Evolutionary conservation across 2,113 vertebrate genomes (phyloP), one percentile per base, ranked within the genome.

Genomic region (Megaceryle maxima): DNA sequence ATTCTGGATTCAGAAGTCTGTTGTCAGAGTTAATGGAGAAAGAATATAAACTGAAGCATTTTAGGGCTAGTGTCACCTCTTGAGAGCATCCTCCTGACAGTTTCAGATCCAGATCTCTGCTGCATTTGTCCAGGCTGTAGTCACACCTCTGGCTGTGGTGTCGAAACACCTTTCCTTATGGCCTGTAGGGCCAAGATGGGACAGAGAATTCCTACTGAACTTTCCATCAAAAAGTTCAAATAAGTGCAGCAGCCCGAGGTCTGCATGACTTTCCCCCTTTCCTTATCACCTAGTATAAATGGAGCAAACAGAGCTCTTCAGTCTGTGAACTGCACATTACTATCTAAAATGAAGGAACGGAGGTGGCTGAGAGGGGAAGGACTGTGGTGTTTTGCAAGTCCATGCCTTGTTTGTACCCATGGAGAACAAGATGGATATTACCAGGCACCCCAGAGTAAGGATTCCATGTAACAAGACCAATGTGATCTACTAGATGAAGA

Each of bases 1-100:
- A 84, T 57, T 79, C 88, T 79, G 21, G 25, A 90, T 17, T 94
- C 82, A 84, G 83, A 93, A 88, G 77, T 55, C 88, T 88, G 57
- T 82, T 95, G 66, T 85, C 75, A 87, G 80, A 83, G 59, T 90
- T 96, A 96, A 96, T 93, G 92, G 90, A 75, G 79, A 72, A 93
- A 60, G 87, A 83, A 92, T 84, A 96, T 68, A 63, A 88, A 88
- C 87, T 91, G 66, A 83, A 87, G 60, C 53, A 81, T 81, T 78
- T 85, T 93, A 55, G 66, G 91, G 87, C 59, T 92, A 82, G 28
- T 72, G 88, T 33, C 77, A 62, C 59, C 74, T 93, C 83, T 60
- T 1, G 0, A n/a, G 7, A 78, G 66, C 4, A 6, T 86, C 76
- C 76, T 74, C 48, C n/a, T 56, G 57, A 60, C 29, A 88, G 44